Percentiles rank a stretch among this genome's conserved stretches.
These are phyloP conservation scores for Dendropsophus ebraccatus DNA, from an alignment of 2,113 vertebrate genomes.

Conservation along the genomic window DNA sequence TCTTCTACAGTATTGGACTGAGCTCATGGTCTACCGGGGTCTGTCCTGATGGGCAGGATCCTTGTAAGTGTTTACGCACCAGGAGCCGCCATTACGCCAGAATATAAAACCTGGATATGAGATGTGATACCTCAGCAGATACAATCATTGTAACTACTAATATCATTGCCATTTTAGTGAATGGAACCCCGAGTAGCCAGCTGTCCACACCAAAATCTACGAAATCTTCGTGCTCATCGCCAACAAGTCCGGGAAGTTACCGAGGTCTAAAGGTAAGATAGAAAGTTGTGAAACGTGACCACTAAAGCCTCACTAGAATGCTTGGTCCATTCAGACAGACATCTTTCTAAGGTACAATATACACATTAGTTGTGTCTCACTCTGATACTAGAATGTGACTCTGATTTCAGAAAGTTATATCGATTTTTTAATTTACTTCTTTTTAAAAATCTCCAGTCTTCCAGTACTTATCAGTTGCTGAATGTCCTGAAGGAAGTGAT, in stretches of 20 bases:
- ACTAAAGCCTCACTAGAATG: not conserved
- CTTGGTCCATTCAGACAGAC: not conserved
- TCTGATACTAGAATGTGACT: too few relatives aligned
- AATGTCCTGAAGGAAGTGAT: too few relatives aligned
- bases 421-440: too few relatives aligned
- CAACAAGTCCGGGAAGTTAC: conserved; percentile 87
- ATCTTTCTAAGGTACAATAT: too few relatives aligned
- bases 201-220: conserved; percentile 89
- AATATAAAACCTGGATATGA: too few relatives aligned
- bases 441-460: too few relatives aligned
- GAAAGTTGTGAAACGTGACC: not conserved
- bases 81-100: too few relatives aligned
- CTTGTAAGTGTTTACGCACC: not conserved
- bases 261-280: conserved; percentile 84
- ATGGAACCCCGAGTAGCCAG: conserved; percentile 87
- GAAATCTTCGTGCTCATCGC: conserved; percentile 93
- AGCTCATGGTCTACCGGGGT: not conserved
- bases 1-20: not conserved
- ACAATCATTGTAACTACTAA: not conserved
- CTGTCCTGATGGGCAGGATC: not conserved
- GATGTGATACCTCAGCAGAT: not conserved
- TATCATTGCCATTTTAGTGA: conserved; percentile 74
- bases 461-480: too few relatives aligned
- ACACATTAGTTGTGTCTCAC: too few relatives aligned
- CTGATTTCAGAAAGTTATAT: too few relatives aligned